These are phyloP conservation scores for Tenrec ecaudatus DNA, from an alignment of 2,113 vertebrate species.

Conservation along the genomic window DNA sequence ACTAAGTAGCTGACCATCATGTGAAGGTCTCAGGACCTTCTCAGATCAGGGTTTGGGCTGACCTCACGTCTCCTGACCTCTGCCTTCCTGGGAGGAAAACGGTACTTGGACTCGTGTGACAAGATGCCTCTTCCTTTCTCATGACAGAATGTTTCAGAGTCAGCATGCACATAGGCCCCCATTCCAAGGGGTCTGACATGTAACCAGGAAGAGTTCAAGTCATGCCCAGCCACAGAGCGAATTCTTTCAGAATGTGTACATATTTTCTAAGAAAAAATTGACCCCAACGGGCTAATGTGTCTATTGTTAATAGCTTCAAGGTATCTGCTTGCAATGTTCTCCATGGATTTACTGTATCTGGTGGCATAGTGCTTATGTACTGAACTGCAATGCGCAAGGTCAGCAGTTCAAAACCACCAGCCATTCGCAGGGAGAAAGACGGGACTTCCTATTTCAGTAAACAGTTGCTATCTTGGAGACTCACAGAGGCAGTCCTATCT, in stretches of 20 bases:
- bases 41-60: background rate
- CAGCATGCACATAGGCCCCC: background rate
- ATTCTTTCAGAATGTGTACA: background rate
- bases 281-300: background rate
- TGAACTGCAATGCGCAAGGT: too few relatives aligned
- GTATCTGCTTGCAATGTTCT: background rate
- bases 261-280: background rate
- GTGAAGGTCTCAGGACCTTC: background rate
- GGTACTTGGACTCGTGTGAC: background rate
- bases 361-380: too few relatives aligned
- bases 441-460: too few relatives aligned
- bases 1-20: background rate
- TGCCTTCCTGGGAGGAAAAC: background rate
- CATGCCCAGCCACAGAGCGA: background rate
- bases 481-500: too few relatives aligned
- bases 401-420: too few relatives aligned
- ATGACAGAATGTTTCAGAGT: background rate
- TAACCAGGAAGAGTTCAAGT: background rate
- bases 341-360: background rate
- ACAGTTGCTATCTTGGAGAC: too few relatives aligned
- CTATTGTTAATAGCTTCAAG: background rate
- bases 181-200: background rate
- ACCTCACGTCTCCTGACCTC: background rate
- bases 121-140: background rate
- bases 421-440: too few relatives aligned